Percentiles rank a stretch among this genome's conserved stretches.
Evolutionary conservation across 2,888 invertebrate species (phyloP).

Genomic region (Drosophila rellima): DNA sequence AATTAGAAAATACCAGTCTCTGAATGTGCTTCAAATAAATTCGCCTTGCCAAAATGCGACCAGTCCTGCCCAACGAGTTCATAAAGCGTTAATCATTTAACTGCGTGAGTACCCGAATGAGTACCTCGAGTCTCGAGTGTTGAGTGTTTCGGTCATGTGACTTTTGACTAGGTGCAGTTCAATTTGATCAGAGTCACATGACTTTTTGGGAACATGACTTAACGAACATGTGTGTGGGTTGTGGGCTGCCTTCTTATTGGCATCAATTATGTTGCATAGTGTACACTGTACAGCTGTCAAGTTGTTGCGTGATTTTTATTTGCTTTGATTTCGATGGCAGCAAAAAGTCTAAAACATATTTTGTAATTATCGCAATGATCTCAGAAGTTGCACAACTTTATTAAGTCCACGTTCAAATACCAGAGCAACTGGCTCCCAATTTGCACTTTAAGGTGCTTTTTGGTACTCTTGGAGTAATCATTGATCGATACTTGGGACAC

Average conservation of each 20-base stretch:
- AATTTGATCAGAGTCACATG: slow-evolving; percentile 26
- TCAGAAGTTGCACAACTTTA: slow-evolving; percentile 37
- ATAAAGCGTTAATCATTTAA: slow-evolving; percentile 37
- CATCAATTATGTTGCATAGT: slow-evolving; percentile 40
- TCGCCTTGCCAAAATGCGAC: slow-evolving; percentile 39
- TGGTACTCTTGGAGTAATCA: background rate
- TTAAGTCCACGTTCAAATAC: slow-evolving; percentile 42
- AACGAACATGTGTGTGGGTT: background rate
- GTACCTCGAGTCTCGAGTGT: slow-evolving; percentile 1
- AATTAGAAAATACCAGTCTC: slow-evolving; percentile 61
- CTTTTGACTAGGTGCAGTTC: slow-evolving; percentile 34
- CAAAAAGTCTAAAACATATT: slow-evolving; percentile 48
- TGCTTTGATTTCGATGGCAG: slow-evolving; percentile 37
- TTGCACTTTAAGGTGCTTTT: slow-evolving; percentile 56
- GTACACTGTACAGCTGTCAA: slow-evolving; percentile 49
- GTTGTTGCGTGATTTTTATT: slow-evolving; percentile 56
- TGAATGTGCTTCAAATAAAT: slow-evolving; percentile 42
- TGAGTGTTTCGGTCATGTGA: slow-evolving; percentile 49
- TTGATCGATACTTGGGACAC: slow-evolving; percentile 61
- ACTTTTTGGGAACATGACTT: slow-evolving; percentile 35
- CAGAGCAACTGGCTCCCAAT: slow-evolving; percentile 57
- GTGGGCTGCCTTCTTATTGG: slow-evolving; percentile 41
- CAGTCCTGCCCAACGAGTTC: slow-evolving; percentile 54
- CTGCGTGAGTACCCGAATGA: slow-evolving; percentile 19
- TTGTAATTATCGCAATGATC: slow-evolving; percentile 66